These are phyloP conservation scores for Sebastes itinus DNA, from an alignment of 2,797 vertebrate genomes.

Conservation along the genomic window DNA sequence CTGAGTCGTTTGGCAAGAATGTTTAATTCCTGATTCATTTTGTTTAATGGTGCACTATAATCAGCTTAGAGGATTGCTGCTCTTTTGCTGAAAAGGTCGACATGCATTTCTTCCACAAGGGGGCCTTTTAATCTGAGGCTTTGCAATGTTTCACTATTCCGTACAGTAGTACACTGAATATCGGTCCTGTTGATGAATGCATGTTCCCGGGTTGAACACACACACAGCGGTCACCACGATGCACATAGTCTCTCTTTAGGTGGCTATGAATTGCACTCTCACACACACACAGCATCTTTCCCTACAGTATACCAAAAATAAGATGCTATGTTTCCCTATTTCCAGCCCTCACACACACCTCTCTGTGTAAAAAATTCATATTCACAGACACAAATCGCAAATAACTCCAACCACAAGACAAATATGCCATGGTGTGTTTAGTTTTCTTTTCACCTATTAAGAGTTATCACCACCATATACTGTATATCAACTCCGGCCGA, in stretches of 20 bases:
- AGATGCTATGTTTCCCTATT: slow-evolving; percentile 19
- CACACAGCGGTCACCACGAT: neutral
- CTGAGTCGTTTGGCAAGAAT: slow-evolving; percentile 55
- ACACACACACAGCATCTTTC: slow-evolving; percentile 9
- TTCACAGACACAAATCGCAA: slow-evolving; percentile 29
- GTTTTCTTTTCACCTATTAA: slow-evolving; percentile 57
- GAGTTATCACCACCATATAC: slow-evolving; percentile 30
- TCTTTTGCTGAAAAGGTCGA: slow-evolving; percentile 39
- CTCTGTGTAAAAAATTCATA: slow-evolving; percentile 42
- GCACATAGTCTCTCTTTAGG: slow-evolving; percentile 28
- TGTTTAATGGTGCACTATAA: slow-evolving; percentile 72
- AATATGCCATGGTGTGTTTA: slow-evolving; percentile 38
- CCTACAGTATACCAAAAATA: slow-evolving; percentile 21
- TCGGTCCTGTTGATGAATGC: slow-evolving; percentile 6
- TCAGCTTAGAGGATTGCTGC: slow-evolving; percentile 66
- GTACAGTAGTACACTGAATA: slow-evolving; percentile 29
- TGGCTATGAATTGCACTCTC: slow-evolving; percentile 33
- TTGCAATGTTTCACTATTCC: neutral
- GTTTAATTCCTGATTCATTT: slow-evolving; percentile 64
- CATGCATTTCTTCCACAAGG: slow-evolving; percentile 73
- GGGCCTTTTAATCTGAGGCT: slow-evolving; percentile 45
- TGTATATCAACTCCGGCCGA: neutral
- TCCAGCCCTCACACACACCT: slow-evolving; percentile 26
- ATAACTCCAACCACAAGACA: slow-evolving; percentile 36
- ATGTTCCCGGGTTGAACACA: slow-evolving; percentile 5